Evolutionary conservation across 1,140 invertebrate species (phyloP).

Genomic region (Drosophila orena): DNA sequence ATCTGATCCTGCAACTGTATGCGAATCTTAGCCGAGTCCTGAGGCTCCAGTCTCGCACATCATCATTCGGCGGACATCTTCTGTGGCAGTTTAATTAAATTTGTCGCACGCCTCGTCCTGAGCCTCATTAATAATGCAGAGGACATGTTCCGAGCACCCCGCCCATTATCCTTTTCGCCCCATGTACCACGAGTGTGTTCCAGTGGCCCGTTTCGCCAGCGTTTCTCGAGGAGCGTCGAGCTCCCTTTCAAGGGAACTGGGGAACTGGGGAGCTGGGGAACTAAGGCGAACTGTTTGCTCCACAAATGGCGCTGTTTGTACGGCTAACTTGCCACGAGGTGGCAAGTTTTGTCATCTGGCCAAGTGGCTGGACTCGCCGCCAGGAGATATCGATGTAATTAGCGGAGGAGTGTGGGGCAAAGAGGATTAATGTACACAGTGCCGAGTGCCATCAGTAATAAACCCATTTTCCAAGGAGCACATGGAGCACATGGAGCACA

Average conservation of each 20-base stretch:
- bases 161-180: slow-evolving; percentile 39
- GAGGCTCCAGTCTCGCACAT: slow-evolving; percentile 22
- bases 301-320: not conserved
- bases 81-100: slow-evolving; percentile 72
- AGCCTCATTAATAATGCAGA: slow-evolving; percentile 73
- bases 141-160: slow-evolving; percentile 36
- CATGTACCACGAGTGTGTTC: slow-evolving; percentile 22
- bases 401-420: too few species aligned
- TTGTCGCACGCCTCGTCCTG: slow-evolving; percentile 44
- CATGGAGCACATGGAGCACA: too few species aligned
- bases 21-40: slow-evolving; percentile 32
- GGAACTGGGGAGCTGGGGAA: not conserved
- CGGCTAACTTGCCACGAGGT: slow-evolving; percentile 1
- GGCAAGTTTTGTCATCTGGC: not conserved
- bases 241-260: not conserved
- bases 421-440: too few species aligned
- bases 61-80: slow-evolving; percentile 41
- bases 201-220: slow-evolving; percentile 13
- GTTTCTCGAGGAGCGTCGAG: slow-evolving; percentile 9
- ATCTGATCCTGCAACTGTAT: slow-evolving; percentile 26
- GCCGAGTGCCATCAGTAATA: too few species aligned
- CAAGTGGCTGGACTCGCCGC: not conserved
- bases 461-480: too few species aligned
- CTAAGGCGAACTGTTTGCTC: slow-evolving; percentile 4
- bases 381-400: not conserved